A percentile compares a stretch with the other conserved stretches of the same genome.
Conservation (phyloP, 2,888 invertebrate genomes). For the Athripsodes cinereus region DNA sequence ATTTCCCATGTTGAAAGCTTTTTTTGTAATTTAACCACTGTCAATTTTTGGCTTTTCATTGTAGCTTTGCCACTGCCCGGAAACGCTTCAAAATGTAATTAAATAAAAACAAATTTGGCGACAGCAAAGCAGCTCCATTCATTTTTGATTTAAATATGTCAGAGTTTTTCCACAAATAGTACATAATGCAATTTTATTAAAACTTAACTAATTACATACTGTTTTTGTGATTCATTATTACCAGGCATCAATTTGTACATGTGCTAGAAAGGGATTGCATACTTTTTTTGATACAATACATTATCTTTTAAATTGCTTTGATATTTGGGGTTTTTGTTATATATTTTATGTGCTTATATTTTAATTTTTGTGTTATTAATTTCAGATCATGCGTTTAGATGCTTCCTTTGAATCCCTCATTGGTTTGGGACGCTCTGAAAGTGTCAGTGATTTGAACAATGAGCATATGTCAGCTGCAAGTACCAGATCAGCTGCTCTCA, state of each 20-base stretch:
- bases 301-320: too few species aligned
- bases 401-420: constrained; percentile 70
- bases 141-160: too few species aligned
- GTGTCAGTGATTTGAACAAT: constrained; percentile 75
- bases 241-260: too few species aligned
- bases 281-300: too few species aligned
- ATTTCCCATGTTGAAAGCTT: too few species aligned
- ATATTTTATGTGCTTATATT: constrained; percentile 1
- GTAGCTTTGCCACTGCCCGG: neutral
- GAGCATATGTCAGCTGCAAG: constrained; percentile 39
- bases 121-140: too few species aligned
- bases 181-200: neutral
- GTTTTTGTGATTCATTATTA: too few species aligned
- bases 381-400: constrained; percentile 75
- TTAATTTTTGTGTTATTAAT: neutral
- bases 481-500: constrained; percentile 29
- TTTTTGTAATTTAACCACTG: too few species aligned
- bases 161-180: too few species aligned
- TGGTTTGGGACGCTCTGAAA: constrained; percentile 73
- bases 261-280: too few species aligned
- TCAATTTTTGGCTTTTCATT: neutral
- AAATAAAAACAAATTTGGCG: too few species aligned
- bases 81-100: neutral
- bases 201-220: neutral
- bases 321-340: too few species aligned